A percentile compares a stretch with the other conserved stretches of the same genome.
These are phyloP conservation scores for Drosophila ustulata DNA, from an alignment of 2,888 invertebrate species.

Conservation along the genomic window DNA sequence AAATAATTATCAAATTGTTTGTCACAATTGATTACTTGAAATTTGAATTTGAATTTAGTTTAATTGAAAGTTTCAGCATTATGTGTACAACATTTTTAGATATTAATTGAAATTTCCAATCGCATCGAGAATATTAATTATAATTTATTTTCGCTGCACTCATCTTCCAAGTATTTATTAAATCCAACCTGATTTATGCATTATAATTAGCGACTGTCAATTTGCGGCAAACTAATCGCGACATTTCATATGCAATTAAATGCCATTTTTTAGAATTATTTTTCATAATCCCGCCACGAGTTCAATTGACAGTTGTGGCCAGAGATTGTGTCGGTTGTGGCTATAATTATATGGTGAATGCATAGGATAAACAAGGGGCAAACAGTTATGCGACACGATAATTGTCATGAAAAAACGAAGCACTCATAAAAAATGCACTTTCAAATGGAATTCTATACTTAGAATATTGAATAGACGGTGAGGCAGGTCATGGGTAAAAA, in stretches of 20 bases:
- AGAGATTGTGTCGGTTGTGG: neutral
- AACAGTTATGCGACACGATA: slow-evolving; percentile 11
- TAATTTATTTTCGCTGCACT: neutral
- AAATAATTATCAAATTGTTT: neutral
- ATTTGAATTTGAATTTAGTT: too few relatives aligned
- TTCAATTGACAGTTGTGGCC: slow-evolving; percentile 17
- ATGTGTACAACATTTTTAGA: too few relatives aligned
- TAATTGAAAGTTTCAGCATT: too few relatives aligned
- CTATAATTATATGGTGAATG: slow-evolving; percentile 2
- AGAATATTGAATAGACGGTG: neutral
- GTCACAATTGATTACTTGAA: neutral
- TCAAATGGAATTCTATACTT: slow-evolving; percentile 9
- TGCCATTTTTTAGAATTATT: neutral
- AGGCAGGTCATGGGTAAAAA: slow-evolving; percentile 30
- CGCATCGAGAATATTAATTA: too few relatives aligned
- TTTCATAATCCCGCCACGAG: too few relatives aligned
- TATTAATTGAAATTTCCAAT: neutral
- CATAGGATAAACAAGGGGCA: too few relatives aligned
- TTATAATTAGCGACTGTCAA: neutral
- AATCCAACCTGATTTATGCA: neutral
- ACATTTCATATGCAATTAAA: neutral
- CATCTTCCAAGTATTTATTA: too few relatives aligned
- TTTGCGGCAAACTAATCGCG: neutral
- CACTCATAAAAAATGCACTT: slow-evolving; percentile 1
- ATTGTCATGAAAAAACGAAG: slow-evolving; percentile 21